A percentile compares a stretch with the other conserved stretches of the same genome.
These are phyloP conservation scores for Augiades crinisus DNA, from an alignment of 2,888 invertebrate genomes.

Conservation along the genomic window DNA sequence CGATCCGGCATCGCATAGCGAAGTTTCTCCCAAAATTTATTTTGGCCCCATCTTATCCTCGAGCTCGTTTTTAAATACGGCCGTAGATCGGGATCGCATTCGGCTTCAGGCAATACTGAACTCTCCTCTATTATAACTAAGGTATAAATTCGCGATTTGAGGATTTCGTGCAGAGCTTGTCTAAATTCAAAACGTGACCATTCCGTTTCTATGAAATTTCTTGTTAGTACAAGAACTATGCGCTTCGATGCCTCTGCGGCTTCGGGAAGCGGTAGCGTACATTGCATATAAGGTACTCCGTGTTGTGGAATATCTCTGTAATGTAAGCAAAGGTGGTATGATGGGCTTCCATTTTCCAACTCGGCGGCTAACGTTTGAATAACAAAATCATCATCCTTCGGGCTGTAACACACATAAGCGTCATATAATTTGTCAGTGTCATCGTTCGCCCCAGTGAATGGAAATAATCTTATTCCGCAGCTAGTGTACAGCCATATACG, in stretches of 20 bases:
- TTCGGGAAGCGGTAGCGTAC: slow-evolving; percentile 88
- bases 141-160: slow-evolving; percentile 91
- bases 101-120: slow-evolving; percentile 88
- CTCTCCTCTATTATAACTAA: slow-evolving; percentile 93
- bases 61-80: slow-evolving; percentile 94
- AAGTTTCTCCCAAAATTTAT: slow-evolving; percentile 96
- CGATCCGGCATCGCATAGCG: slow-evolving; percentile 93
- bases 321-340: slow-evolving; percentile 92
- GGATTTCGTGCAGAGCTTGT: slow-evolving; percentile 92
- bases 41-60: slow-evolving; percentile 92
- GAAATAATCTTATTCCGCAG: slow-evolving; percentile 91
- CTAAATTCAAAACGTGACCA: slow-evolving; percentile 96
- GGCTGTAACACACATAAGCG: slow-evolving; percentile 96
- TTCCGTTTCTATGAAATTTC: slow-evolving; percentile 94
- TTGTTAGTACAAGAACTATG: slow-evolving; percentile 92
- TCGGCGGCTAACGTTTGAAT: slow-evolving; percentile 92
- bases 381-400: slow-evolving; percentile 95
- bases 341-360: slow-evolving; percentile 90
- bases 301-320: slow-evolving; percentile 91
- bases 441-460: slow-evolving; percentile 86
- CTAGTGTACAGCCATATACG: slow-evolving; percentile 93
- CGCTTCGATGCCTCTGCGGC: slow-evolving; percentile 94
- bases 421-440: slow-evolving; percentile 95
- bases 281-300: slow-evolving; percentile 85
- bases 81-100: slow-evolving; percentile 92